These are phyloP conservation scores for Malthinus flaveolus DNA, from an alignment of 2,888 invertebrate genomes.

Conservation along the genomic window DNA sequence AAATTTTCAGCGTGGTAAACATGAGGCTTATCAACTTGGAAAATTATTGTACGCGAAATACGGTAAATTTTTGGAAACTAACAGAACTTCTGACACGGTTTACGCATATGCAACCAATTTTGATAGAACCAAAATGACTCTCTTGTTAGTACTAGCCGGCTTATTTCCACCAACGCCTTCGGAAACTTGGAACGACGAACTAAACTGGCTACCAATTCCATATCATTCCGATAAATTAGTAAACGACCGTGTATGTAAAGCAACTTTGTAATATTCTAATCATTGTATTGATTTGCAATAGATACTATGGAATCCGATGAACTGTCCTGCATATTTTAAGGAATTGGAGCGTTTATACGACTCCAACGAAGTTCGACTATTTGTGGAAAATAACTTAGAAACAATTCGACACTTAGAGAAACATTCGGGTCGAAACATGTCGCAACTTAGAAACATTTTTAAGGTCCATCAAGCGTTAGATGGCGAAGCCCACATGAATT, in stretches of 20 bases:
- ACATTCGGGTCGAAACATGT: not conserved
- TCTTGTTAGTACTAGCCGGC: slow-evolving; percentile 68
- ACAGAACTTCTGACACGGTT: slow-evolving; percentile 59
- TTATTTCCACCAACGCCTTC: slow-evolving; percentile 62
- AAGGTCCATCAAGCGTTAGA: not conserved
- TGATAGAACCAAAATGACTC: slow-evolving; percentile 73
- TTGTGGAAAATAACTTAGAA: not conserved
- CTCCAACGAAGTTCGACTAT: not conserved
- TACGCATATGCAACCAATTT: slow-evolving; percentile 70
- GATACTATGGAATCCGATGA: not conserved
- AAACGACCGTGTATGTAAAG: slow-evolving; percentile 39
- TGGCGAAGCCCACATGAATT: not conserved
- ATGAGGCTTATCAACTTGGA: slow-evolving; percentile 61
- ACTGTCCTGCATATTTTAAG: not conserved
- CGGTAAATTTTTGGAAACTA: slow-evolving; percentile 56
- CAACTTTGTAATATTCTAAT: not conserved
- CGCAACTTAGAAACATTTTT: not conserved
- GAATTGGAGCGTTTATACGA: not conserved
- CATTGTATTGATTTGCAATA: not conserved
- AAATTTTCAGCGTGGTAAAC: slow-evolving; percentile 43
- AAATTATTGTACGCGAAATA: slow-evolving; percentile 66
- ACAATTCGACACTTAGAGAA: not conserved
- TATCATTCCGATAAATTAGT: slow-evolving; percentile 11
- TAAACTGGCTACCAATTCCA: slow-evolving; percentile 69
- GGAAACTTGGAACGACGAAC: slow-evolving; percentile 59